Evolutionary conservation across 2,113 vertebrate genomes (phyloP).

Genomic region (Balaeniceps rex): DNA sequence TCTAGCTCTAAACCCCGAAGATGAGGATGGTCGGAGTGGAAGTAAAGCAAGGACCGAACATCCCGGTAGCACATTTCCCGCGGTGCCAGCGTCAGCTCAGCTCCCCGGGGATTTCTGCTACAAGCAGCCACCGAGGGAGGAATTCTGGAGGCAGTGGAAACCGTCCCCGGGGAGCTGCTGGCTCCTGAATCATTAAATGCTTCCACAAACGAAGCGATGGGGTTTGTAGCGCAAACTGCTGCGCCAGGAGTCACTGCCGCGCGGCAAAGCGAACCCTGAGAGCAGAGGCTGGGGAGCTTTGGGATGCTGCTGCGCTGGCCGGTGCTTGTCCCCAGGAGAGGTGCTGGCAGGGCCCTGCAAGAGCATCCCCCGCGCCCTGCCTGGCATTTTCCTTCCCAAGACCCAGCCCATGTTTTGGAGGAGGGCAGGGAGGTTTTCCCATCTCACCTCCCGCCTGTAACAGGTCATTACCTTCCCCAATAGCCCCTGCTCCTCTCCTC

Average conservation of each 20-base stretch:
- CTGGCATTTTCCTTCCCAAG: neutral
- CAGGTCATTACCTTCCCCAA: neutral
- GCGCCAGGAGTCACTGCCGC: neutral
- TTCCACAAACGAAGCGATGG: neutral
- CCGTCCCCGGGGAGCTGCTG: neutral
- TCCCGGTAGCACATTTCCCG: neutral
- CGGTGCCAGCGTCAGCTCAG: neutral
- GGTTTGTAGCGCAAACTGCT: neutral
- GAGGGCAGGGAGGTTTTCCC: neutral
- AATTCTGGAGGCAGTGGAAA: constrained; percentile 19
- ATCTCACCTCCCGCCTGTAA: neutral
- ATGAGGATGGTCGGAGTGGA: neutral
- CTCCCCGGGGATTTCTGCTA: neutral
- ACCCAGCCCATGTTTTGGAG: neutral
- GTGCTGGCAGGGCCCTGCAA: neutral
- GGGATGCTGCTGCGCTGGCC: neutral
- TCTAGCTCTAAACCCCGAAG: neutral
- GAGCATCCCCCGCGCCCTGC: neutral
- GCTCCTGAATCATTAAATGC: constrained; percentile 41
- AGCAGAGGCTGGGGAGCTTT: neutral
- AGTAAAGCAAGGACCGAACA: neutral
- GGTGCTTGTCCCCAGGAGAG: neutral
- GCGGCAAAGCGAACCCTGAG: neutral
- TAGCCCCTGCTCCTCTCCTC: neutral
- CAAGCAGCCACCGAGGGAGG: neutral